Evolutionary conservation across 2,797 vertebrate genomes (phyloP).

Genomic region (Paguma larvata): DNA sequence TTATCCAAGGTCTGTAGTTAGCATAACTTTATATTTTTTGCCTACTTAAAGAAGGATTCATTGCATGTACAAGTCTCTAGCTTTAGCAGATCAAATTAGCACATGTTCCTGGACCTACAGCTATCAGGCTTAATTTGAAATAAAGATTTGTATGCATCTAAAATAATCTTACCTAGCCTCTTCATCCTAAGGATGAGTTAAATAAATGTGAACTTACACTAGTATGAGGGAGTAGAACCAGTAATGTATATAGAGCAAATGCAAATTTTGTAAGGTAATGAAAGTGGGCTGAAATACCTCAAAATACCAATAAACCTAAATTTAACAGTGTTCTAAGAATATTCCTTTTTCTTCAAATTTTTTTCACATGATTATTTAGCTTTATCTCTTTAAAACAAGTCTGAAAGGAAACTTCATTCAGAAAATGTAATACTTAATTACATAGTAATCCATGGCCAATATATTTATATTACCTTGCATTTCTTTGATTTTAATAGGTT

Average conservation of each 20-base stretch:
- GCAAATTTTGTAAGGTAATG: background rate
- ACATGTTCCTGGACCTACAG: background rate
- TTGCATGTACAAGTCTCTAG: background rate
- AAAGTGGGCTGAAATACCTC: background rate
- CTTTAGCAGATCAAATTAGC: background rate
- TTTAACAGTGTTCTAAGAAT: constrained; percentile 19
- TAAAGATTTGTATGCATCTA: background rate
- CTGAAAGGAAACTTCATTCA: constrained; percentile 8
- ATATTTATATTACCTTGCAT: background rate
- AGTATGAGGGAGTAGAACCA: background rate
- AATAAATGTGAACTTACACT: background rate
- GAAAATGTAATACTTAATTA: constrained; percentile 16
- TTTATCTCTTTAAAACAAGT: background rate
- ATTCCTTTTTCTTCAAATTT: background rate
- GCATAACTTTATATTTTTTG: background rate
- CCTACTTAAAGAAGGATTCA: background rate
- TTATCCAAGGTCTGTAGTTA: background rate
- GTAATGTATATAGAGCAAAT: background rate
- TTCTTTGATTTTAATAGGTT: background rate
- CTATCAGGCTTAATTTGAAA: background rate
- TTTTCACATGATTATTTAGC: background rate
- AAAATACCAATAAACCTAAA: background rate
- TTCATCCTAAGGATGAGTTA: background rate
- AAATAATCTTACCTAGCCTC: constrained; percentile 7
- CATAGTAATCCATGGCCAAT: background rate